Evolutionary conservation across 2,113 vertebrate genomes (phyloP).

Genomic region (Trogon surrucura): DNA sequence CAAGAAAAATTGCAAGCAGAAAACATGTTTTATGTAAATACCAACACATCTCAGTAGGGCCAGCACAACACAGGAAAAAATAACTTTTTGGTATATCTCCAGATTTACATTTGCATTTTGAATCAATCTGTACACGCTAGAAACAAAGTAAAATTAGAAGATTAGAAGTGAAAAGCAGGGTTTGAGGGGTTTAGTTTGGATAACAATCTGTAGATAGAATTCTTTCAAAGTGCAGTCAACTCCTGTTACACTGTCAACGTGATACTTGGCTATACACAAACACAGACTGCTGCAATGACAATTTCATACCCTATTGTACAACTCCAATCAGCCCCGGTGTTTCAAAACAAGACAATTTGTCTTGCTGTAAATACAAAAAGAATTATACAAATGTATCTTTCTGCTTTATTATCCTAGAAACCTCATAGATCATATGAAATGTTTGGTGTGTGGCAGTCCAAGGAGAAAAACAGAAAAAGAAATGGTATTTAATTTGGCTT

Average conservation of each 20-base stretch:
- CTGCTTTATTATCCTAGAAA: slow-evolving; percentile 39
- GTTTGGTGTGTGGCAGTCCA: slow-evolving; percentile 39
- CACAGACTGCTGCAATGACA: slow-evolving; percentile 43
- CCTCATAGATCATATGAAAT: slow-evolving; percentile 64
- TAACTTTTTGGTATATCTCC: slow-evolving; percentile 19
- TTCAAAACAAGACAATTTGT: slow-evolving; percentile 74
- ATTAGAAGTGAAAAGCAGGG: not conserved
- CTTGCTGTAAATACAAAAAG: slow-evolving; percentile 67
- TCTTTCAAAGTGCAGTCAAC: slow-evolving; percentile 52
- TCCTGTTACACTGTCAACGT: slow-evolving; percentile 55
- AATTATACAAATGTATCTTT: slow-evolving; percentile 64
- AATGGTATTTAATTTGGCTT: slow-evolving; percentile 13
- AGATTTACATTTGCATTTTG: not conserved
- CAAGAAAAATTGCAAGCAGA: not conserved
- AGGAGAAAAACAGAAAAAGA: slow-evolving; percentile 45
- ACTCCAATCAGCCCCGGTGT: slow-evolving; percentile 49
- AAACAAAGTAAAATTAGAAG: slow-evolving; percentile 16
- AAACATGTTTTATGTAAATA: slow-evolving; percentile 40
- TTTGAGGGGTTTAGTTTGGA: not conserved
- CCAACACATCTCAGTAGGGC: not conserved
- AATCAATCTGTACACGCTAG: not conserved
- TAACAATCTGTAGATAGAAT: not conserved
- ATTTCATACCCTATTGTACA: slow-evolving; percentile 60
- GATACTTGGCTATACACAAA: slow-evolving; percentile 66
- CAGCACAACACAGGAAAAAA: slow-evolving; percentile 22